A percentile compares a stretch with the other conserved stretches of the same genome.
Conservation (phyloP, 1,140 invertebrate genomes). For the Orius insidiosus region DNA sequence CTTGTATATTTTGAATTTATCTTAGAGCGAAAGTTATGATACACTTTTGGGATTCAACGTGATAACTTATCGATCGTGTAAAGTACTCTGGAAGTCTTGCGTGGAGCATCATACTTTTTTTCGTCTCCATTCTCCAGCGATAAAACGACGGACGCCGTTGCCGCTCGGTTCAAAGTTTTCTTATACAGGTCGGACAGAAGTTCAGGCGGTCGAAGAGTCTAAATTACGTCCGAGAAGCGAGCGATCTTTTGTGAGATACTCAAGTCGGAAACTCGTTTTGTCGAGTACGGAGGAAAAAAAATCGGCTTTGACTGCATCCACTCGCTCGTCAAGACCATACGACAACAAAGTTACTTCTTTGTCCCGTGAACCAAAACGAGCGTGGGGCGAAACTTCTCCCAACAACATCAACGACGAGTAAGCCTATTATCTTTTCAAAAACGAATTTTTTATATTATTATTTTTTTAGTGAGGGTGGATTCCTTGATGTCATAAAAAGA, state of each 20-base stretch:
- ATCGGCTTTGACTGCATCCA: constrained; percentile 23
- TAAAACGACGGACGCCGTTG: constrained; percentile 42
- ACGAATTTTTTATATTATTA: neutral
- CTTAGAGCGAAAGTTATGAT: constrained; percentile 79
- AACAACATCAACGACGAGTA: constrained; percentile 45
- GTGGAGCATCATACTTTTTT: constrained; percentile 99
- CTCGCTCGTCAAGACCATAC: constrained; percentile 35
- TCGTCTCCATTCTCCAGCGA: constrained; percentile 67
- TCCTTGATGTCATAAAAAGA: constrained; percentile 12
- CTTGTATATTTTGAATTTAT: constrained; percentile 1
- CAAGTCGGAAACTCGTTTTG: constrained; percentile 14
- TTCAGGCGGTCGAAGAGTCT: constrained; percentile 82
- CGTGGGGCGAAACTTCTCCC: constrained; percentile 46
- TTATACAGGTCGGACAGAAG: constrained; percentile 78
- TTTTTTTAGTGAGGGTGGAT: constrained; percentile 39
- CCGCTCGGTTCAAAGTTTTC: constrained; percentile 45
- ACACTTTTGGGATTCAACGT: constrained; percentile 88
- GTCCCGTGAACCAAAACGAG: constrained; percentile 50
- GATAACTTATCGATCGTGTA: constrained; percentile 80
- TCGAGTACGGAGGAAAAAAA: constrained; percentile 29
- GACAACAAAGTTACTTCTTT: constrained; percentile 57
- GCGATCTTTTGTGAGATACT: constrained; percentile 51
- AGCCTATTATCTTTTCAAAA: constrained; percentile 22
- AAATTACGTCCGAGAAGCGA: constrained; percentile 58
- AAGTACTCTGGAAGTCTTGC: constrained; percentile 91